phyloP scores from a whole-genome alignment of 2,888 invertebrate genomes.

The Orthonychiurus folsomi region DNA sequence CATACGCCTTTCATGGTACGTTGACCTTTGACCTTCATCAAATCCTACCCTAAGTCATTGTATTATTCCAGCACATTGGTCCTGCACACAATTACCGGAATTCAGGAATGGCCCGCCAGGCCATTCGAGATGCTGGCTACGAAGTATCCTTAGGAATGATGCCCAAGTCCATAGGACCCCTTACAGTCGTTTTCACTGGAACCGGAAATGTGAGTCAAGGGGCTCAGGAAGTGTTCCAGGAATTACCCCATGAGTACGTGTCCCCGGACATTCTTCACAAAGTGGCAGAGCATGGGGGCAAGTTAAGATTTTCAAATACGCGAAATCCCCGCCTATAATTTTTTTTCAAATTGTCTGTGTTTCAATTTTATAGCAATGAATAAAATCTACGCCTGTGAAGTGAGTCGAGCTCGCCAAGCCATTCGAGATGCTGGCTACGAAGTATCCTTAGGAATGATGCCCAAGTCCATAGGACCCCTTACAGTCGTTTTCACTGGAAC shows the following conservation, averaged over 20 bases:
- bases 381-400: constrained; percentile 93
- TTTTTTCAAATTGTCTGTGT: not conserved
- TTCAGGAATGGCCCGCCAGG: constrained; percentile 94
- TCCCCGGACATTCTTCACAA: constrained; percentile 88
- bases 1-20: constrained; percentile 97
- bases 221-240: constrained; percentile 67
- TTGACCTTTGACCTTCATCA: constrained; percentile 4
- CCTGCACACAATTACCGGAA: constrained; percentile 98
- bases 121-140: constrained; percentile 97
- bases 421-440: constrained; percentile 99
- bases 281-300: constrained; percentile 93
- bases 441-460: constrained; percentile 89
- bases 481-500: constrained; percentile 97
- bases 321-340: not conserved
- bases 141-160: constrained; percentile 90
- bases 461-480: constrained; percentile 73
- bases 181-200: constrained; percentile 96
- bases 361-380: constrained; percentile 63
- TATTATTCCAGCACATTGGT: constrained; percentile 34
- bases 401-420: constrained; percentile 90
- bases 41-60: no score
- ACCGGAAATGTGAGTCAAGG: constrained; percentile 91
- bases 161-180: constrained; percentile 78
- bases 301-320: no score
- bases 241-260: constrained; percentile 94